Evolutionary conservation across 1,140 invertebrate species (phyloP), one percentile per base, ranked within the genome.

Genomic region (Physella acuta): DNA sequence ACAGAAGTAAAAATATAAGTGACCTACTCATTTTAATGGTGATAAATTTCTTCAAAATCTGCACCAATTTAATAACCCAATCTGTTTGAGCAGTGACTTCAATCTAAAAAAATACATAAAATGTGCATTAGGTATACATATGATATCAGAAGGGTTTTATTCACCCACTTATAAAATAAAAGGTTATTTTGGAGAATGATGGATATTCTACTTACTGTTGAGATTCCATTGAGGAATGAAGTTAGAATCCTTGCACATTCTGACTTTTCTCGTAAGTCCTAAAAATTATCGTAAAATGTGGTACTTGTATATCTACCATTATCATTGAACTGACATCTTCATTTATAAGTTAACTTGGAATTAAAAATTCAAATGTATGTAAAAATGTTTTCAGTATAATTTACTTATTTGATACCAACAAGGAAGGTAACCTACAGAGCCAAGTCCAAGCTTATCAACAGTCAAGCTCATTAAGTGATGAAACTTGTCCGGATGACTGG

Each of bases 61-160:
- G 39, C 5, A n/a, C 31, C 8, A 64, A 30, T 24, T 64, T 33
- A 11, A 52, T 2, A 1, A 64, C 62, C 62, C 62, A 64, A 24
- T 51, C 62, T 17, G n/a, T 53, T 14, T 51, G 30, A 16, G n/a
- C 49, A 52, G 26, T 33, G 2, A 34, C 17, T 26, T 52, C 62
- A 3, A 52, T 28, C 62, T 64, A 44, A 49, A 2, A 36, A 28
- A 58, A 3, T 24, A 3, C 4, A 58, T 4, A 26, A 58, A 8
- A 58, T 30, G 3, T 5, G 2, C 3, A 58, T 20, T 58, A 5
- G 17, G 31, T 5, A 58, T 28, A 58, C 56, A 56, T 56, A 14
- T 11, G 8, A 14, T 11, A 56, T 28, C 11, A 28, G 8, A 28
- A 28, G 11, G 28, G 16, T 56, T 28, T 56, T 8, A 28, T 56